phyloP scores from a whole-genome alignment of 2,797 vertebrate species.

The Tolypeutes matacus region DNA sequence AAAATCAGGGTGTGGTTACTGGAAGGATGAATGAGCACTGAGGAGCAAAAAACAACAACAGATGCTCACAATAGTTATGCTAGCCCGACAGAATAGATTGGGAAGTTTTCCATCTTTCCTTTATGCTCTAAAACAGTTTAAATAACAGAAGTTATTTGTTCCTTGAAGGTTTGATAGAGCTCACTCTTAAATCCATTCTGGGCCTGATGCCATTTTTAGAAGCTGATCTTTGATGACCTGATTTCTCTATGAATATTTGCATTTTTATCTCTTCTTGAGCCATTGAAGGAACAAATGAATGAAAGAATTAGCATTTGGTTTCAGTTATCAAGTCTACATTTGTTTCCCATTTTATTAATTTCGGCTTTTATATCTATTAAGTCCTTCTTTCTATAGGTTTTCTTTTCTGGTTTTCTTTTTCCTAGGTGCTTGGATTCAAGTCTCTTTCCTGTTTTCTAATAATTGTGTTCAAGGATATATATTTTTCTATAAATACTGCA shows the following conservation, averaged over 20 bases:
- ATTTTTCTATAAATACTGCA: slow-evolving; percentile 63
- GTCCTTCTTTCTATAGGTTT: slow-evolving; percentile 43
- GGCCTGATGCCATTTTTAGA: slow-evolving; percentile 60
- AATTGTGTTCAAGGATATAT: slow-evolving; percentile 45
- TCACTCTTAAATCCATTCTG: slow-evolving; percentile 48
- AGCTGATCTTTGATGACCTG: slow-evolving; percentile 51
- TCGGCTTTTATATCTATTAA: slow-evolving; percentile 79
- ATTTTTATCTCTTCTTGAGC: slow-evolving; percentile 63
- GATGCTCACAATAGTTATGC: neutral
- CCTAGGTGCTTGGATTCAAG: slow-evolving; percentile 23
- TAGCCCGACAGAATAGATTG: neutral
- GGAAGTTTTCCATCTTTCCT: slow-evolving; percentile 51
- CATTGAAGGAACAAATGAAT: slow-evolving; percentile 59
- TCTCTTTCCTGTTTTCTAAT: slow-evolving; percentile 55
- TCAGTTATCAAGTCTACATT: slow-evolving; percentile 69
- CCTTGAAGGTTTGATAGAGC: slow-evolving; percentile 56
- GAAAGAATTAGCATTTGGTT: slow-evolving; percentile 64
- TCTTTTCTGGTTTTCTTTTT: slow-evolving; percentile 51
- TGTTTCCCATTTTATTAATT: slow-evolving; percentile 74
- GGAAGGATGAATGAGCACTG: neutral
- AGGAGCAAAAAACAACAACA: slow-evolving; percentile 28
- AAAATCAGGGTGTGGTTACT: slow-evolving; percentile 3
- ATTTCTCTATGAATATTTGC: slow-evolving; percentile 43
- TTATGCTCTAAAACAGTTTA: neutral
- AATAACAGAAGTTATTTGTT: slow-evolving; percentile 66